Conservation (phyloP, 2,113 vertebrate genomes). For the Chlamydotis undulata region DNA sequence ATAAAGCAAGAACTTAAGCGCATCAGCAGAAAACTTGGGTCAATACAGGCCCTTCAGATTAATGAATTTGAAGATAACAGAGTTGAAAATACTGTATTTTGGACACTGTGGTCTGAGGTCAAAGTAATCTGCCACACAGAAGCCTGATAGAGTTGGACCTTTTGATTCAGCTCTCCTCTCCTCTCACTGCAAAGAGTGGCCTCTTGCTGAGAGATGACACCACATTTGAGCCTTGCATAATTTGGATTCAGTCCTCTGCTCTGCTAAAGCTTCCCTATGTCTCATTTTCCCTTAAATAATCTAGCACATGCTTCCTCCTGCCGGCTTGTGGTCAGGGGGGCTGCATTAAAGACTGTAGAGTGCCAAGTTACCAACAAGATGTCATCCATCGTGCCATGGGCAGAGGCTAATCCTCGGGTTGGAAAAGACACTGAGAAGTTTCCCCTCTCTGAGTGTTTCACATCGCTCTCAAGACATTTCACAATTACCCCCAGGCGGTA, state of each 20-base stretch:
- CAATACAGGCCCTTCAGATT: background rate
- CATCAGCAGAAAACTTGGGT: background rate
- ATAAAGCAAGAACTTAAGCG: background rate
- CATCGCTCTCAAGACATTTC: background rate
- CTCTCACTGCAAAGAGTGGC: background rate
- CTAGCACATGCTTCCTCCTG: background rate
- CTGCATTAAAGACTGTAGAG: background rate
- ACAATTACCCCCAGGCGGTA: background rate
- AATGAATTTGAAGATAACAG: background rate
- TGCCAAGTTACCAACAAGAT: background rate
- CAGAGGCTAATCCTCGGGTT: background rate
- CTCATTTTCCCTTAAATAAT: background rate
- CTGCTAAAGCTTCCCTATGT: background rate
- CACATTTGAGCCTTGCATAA: rapidly evolving
- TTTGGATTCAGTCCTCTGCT: background rate
- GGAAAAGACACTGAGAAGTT: background rate
- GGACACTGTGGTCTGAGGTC: background rate
- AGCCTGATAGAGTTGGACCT: background rate
- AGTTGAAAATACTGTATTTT: background rate
- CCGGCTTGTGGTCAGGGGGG: background rate
- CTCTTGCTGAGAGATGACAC: background rate
- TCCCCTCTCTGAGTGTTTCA: background rate
- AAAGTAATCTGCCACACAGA: background rate
- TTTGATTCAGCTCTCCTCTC: background rate
- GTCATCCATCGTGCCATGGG: background rate